phyloP scores from a whole-genome alignment of 1,140 invertebrate genomes.

The Caerostris darwini region DNA sequence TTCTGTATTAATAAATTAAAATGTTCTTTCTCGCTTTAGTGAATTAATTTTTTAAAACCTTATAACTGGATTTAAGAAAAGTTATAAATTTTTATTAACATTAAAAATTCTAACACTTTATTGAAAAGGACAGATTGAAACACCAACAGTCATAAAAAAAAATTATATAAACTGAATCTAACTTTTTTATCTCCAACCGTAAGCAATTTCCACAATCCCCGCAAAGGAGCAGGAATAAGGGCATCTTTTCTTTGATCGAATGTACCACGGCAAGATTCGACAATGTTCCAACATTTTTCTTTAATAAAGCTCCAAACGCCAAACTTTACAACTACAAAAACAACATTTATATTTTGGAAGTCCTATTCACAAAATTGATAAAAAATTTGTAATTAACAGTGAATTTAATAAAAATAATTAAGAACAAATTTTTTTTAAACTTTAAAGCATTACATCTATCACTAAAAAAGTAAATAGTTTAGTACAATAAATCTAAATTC shows the following conservation, averaged over 20 bases:
- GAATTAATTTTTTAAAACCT: no score
- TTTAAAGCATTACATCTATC: no score
- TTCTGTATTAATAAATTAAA: no score
- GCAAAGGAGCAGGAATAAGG: conserved; percentile 83
- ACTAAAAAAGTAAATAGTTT: no score
- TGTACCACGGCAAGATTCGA: conserved; percentile 78
- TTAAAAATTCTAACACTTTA: background rate
- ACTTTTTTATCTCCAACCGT: conserved; percentile 70
- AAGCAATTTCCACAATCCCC: conserved; percentile 81
- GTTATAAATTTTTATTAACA: no score
- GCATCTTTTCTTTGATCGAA: conserved; percentile 81
- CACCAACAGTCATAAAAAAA: background rate
- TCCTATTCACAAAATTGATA: no score
- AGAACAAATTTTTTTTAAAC: no score
- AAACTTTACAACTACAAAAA: conserved; percentile 63
- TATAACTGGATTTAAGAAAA: no score
- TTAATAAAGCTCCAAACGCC: conserved; percentile 78
- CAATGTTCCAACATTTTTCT: conserved; percentile 77
- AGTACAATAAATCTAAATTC: no score
- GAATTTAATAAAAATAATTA: no score
- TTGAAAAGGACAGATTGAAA: background rate
- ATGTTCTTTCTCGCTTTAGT: no score
- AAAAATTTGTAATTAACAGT: no score
- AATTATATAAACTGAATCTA: background rate
- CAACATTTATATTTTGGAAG: background rate